A percentile compares a stretch with the other conserved stretches of the same genome.
These are phyloP conservation scores for Tiaroga cobitis DNA, from an alignment of 2,797 vertebrate species.

Conservation along the genomic window DNA sequence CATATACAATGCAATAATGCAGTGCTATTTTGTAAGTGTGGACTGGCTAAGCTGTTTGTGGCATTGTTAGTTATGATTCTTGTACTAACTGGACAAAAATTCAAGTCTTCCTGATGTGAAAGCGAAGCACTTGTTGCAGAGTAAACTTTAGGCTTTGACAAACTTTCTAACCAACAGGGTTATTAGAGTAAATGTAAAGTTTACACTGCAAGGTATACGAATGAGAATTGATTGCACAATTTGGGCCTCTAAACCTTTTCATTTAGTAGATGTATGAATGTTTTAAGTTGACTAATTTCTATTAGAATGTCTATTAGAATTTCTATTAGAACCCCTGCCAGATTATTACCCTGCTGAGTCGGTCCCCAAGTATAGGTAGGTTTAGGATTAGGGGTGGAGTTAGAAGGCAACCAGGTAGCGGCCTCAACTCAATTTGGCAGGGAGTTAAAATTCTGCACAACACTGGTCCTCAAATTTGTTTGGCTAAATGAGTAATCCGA, in stretches of 20 bases:
- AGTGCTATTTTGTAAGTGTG: neutral
- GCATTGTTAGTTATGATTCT: neutral
- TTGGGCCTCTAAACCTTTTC: neutral
- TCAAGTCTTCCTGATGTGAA: neutral
- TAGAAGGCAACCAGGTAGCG: neutral
- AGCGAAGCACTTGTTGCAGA: neutral
- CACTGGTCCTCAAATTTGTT: neutral
- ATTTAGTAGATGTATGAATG: neutral
- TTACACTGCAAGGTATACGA: neutral
- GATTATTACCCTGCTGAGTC: too few species aligned
- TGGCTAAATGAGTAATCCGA: neutral
- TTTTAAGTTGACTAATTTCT: neutral
- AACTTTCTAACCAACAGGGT: neutral
- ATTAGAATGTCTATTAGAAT: neutral
- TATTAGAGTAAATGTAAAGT: neutral
- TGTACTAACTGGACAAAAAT: neutral
- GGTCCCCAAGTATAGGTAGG: too few species aligned
- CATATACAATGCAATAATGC: constrained; percentile 3
- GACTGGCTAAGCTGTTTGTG: constrained; percentile 5
- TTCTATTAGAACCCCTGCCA: neutral
- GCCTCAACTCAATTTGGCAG: too few species aligned
- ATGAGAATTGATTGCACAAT: neutral
- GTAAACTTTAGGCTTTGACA: neutral
- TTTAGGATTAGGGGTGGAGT: too few species aligned
- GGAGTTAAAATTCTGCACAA: too few species aligned